phyloP scores from a whole-genome alignment of 2,888 invertebrate species.

The Lepidocyrtinus sp. region DNA sequence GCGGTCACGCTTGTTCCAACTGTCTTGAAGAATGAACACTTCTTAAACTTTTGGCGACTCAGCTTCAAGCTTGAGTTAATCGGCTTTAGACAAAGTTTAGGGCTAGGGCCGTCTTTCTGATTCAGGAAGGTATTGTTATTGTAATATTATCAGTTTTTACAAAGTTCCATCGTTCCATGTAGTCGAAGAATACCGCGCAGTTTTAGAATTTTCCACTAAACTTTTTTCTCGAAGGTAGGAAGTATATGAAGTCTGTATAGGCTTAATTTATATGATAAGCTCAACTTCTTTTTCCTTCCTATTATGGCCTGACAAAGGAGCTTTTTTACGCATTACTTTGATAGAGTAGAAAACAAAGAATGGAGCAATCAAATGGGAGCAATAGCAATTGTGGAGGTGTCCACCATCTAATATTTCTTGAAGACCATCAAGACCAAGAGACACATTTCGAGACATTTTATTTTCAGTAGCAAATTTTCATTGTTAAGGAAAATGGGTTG shows the following conservation, averaged over 20 bases:
- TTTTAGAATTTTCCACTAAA: background rate
- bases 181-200: too few species aligned
- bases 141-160: slow-evolving; percentile 1
- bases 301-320: slow-evolving; percentile 2
- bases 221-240: slow-evolving; percentile 44
- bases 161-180: too few species aligned
- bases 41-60: slow-evolving; percentile 22
- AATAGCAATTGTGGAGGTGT: background rate
- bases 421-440: too few species aligned
- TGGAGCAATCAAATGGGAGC: slow-evolving; percentile 9
- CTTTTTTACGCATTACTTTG: background rate
- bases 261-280: slow-evolving; percentile 4
- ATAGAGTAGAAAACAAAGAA: background rate
- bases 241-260: slow-evolving; percentile 37
- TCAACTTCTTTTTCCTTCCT: slow-evolving; percentile 5
- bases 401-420: slow-evolving; percentile 4
- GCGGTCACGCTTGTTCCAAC: slow-evolving; percentile 17
- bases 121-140: background rate
- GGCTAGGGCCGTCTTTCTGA: background rate
- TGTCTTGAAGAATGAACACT: slow-evolving; percentile 20
- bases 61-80: slow-evolving; percentile 10
- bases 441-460: too few species aligned
- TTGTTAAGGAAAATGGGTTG: too few species aligned
- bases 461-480: too few species aligned
- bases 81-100: slow-evolving; percentile 8